Evolutionary conservation across 2,888 invertebrate genomes (phyloP).

Genomic region (Emesis russula): DNA sequence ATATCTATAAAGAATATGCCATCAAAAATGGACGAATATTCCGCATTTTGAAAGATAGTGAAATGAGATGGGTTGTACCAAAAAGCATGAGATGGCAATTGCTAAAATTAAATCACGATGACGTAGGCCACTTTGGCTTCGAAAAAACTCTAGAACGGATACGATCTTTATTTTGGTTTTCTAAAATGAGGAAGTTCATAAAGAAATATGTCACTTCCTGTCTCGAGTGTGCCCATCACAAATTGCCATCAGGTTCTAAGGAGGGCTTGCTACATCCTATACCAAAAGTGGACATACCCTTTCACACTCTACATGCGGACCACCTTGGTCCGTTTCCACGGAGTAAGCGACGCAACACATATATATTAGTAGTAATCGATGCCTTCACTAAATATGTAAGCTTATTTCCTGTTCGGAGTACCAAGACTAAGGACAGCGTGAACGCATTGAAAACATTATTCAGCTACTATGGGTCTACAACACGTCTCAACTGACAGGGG

Average conservation of each 20-base stretch:
- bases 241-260: constrained; percentile 35
- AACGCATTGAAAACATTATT: constrained; percentile 12
- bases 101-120: constrained; percentile 79
- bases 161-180: constrained; percentile 72
- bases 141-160: constrained; percentile 82
- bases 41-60: constrained; percentile 48
- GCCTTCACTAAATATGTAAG: constrained; percentile 27
- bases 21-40: constrained; percentile 70
- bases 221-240: constrained; percentile 74
- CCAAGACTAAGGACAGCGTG: constrained; percentile 19
- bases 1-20: constrained; percentile 57
- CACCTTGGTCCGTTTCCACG: constrained; percentile 28
- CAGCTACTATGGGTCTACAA: constrained; percentile 62
- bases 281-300: background rate
- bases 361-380: constrained; percentile 28
- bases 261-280: background rate
- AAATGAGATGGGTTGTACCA: constrained; percentile 84
- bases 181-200: constrained; percentile 70
- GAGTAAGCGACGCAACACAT: constrained; percentile 18
- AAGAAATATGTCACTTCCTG: constrained; percentile 60
- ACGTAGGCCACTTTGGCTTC: constrained; percentile 83
- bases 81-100: constrained; percentile 83
- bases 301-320: constrained; percentile 29
- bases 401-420: constrained; percentile 13
- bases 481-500: constrained; percentile 76